Evolutionary conservation across 1,140 invertebrate genomes (phyloP), one percentile per base, ranked within the genome.

Genomic region (Microplitis mediator): DNA sequence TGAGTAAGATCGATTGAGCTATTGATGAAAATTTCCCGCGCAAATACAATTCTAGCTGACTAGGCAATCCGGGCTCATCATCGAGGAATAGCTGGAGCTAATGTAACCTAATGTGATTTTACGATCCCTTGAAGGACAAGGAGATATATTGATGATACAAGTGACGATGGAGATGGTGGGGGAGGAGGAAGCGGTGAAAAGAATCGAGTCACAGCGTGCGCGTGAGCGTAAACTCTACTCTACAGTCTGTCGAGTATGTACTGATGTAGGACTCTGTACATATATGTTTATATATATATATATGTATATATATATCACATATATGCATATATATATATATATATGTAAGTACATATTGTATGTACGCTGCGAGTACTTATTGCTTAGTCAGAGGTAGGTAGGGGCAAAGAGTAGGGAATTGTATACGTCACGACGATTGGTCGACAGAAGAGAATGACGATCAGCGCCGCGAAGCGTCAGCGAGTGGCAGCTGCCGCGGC

Each of bases 361-460:
- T 23, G n/a, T 51, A 32, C 6, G 4, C 9, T 14, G 39, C 16
- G 36, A 23, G n/a, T 45, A 63, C 23, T 14, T 35, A 34, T n/a
- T 31, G 35, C 45, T 61, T 69, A 61, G 34, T 16, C 14, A 56
- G 36, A 36, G 39, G 14, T 50, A 32, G 52, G 52, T 58, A 23
- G 50, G 61, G 74, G 13, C 66, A 39, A 54, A 11, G 32, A 45
- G 5, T 4, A 63, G 54, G 54, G 54, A 36, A 45, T 34, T 50
- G 51, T 60, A 63, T 64, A 64, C 74, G 76, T 71, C 73, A 71
- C 62, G 65, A 75, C 70, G 74, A 76, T 76, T 75, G 70, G 70
- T 60, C 9, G 70, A 60, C 8, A 39, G 63, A 72, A 69, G 32
- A 62, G 65, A 68, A 67, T 54, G 50, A 51, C 31, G 16, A 65